phyloP scores from a whole-genome alignment of 2,113 vertebrate species.

The Chroicocephalus ridibundus region DNA sequence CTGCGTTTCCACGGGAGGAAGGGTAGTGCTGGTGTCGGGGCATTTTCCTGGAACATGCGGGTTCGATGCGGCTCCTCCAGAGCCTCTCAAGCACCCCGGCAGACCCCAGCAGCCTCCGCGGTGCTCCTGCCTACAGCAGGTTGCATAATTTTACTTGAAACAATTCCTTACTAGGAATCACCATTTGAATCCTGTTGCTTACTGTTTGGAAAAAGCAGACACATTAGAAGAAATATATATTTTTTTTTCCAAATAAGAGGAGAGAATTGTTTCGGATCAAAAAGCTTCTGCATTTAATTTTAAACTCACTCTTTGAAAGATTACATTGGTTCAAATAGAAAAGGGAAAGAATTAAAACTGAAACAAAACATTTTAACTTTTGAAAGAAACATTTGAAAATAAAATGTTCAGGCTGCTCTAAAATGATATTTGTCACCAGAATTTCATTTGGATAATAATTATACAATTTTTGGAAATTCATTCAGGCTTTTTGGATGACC shows the following conservation, averaged over 20 bases:
- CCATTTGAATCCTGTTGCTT: not conserved
- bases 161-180: not conserved
- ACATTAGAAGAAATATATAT: not conserved
- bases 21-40: not conserved
- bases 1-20: not conserved
- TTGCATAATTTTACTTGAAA: not conserved
- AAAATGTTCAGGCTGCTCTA: not conserved
- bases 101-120: not conserved
- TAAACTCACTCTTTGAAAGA: not conserved
- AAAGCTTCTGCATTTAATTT: not conserved
- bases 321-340: not conserved
- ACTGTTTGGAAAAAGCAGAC: not conserved
- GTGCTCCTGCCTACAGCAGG: not conserved
- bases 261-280: not conserved
- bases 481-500: not conserved
- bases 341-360: not conserved
- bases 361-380: not conserved
- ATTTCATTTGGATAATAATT: not conserved
- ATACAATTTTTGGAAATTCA: accelerated
- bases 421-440: not conserved
- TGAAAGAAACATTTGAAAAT: not conserved
- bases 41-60: not conserved
- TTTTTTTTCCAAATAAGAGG: not conserved
- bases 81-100: not conserved
- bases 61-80: not conserved